Percentiles rank a stretch among this genome's conserved stretches.
Conservation (phyloP, 2,113 vertebrate species). For the Melanocharis versteri region DNA sequence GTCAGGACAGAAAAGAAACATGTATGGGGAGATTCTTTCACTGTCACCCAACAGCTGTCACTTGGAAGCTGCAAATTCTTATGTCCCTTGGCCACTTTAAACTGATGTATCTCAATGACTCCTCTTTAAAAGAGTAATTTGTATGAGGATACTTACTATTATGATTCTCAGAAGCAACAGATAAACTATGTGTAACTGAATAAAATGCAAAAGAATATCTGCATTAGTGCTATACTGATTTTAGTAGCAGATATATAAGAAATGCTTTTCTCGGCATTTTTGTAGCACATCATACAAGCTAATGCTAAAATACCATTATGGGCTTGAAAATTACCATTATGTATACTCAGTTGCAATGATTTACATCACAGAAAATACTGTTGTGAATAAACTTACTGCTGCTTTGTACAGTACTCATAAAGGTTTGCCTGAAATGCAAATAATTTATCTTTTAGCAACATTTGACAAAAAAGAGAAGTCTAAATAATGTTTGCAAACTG, state of each 20-base stretch:
- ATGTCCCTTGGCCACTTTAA: not conserved
- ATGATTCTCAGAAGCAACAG: not conserved
- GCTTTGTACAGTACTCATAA: not conserved
- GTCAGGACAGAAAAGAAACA: not conserved
- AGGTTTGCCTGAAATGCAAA: not conserved
- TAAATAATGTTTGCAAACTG: not conserved
- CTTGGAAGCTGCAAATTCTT: not conserved
- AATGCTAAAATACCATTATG: not conserved
- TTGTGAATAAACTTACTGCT: not conserved
- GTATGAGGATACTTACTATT: not conserved
- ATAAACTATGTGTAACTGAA: not conserved
- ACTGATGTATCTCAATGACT: not conserved
- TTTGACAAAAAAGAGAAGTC: not conserved
- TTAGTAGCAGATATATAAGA: not conserved
- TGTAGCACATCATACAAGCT: not conserved
- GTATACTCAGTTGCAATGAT: not conserved
- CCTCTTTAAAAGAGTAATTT: not conserved
- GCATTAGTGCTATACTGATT: not conserved
- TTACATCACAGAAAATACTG: not conserved
- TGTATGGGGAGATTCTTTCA: not conserved
- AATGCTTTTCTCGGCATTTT: not conserved
- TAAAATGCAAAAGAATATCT: not conserved
- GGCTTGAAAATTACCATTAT: not conserved
- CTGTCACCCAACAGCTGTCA: not conserved
- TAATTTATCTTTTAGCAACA: not conserved